phyloP scores from a whole-genome alignment of 2,888 invertebrate genomes.

The Tipula helvola region DNA sequence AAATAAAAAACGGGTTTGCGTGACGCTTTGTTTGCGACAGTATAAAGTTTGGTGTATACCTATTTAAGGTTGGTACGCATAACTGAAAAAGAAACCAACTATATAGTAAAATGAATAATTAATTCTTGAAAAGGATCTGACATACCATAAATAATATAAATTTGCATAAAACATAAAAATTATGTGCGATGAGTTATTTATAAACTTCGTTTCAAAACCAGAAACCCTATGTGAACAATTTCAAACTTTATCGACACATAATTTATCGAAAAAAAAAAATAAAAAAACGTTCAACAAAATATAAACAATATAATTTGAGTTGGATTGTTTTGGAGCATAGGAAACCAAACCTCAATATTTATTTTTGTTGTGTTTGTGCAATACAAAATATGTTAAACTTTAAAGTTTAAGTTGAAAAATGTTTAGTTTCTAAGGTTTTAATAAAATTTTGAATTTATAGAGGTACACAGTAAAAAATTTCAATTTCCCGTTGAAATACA shows the following conservation, averaged over 20 bases:
- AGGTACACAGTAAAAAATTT: too few relatives aligned
- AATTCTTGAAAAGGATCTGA: not conserved
- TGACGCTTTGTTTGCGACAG: not conserved
- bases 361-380: too few relatives aligned
- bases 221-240: not conserved
- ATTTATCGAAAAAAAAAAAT: not conserved
- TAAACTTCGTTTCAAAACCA: not conserved
- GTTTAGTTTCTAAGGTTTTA: too few relatives aligned
- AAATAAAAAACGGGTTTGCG: not conserved
- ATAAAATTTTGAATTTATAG: too few relatives aligned
- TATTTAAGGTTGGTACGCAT: not conserved
- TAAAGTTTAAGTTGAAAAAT: too few relatives aligned
- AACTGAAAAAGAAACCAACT: not conserved
- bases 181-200: not conserved
- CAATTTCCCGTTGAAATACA: too few relatives aligned
- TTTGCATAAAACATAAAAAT: not conserved
- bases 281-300: not conserved
- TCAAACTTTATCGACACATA: not conserved
- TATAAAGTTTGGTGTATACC: not conserved
- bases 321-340: too few relatives aligned
- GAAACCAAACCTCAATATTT: too few relatives aligned
- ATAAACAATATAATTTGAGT: too few relatives aligned
- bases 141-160: not conserved
- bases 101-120: not conserved
- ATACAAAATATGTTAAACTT: too few relatives aligned